Evolutionary conservation across 2,888 invertebrate genomes (phyloP).

Genomic region (Leptopterna dolabrata): DNA sequence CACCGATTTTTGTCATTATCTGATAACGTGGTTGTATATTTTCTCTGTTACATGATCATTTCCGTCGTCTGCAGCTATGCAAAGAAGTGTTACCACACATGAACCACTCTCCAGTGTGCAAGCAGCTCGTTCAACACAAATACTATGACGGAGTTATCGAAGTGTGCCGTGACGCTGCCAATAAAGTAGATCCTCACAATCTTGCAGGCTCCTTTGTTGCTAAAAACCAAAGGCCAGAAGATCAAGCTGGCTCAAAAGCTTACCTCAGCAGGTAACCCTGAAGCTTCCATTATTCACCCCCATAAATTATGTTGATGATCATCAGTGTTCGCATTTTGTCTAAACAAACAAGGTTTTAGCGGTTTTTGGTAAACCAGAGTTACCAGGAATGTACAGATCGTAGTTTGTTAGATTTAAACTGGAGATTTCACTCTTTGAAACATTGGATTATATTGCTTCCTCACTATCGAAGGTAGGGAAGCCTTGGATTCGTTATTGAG

Average conservation of each 20-base stretch:
- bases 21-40: too few relatives aligned
- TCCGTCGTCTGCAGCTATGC: constrained; percentile 73
- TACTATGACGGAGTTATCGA: constrained; percentile 92
- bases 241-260: constrained; percentile 83
- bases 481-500: too few relatives aligned
- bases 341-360: too few relatives aligned
- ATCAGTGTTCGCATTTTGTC: too few relatives aligned
- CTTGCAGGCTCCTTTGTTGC: constrained; percentile 89
- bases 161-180: constrained; percentile 84
- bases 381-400: too few relatives aligned
- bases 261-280: constrained; percentile 73
- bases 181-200: constrained; percentile 88
- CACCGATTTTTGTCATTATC: too few relatives aligned
- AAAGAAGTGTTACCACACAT: constrained; percentile 90
- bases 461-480: too few relatives aligned
- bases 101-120: constrained; percentile 85
- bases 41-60: too few relatives aligned
- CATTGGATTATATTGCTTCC: too few relatives aligned
- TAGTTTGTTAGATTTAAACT: too few relatives aligned
- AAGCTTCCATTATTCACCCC: background rate
- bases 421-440: too few relatives aligned
- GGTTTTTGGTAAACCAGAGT: too few relatives aligned
- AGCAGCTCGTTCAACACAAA: constrained; percentile 81
- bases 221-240: constrained; percentile 82
- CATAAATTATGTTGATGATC: background rate